These are phyloP conservation scores for Catharus fuscescens DNA, from an alignment of 2,113 vertebrate genomes.

Conservation along the genomic window DNA sequence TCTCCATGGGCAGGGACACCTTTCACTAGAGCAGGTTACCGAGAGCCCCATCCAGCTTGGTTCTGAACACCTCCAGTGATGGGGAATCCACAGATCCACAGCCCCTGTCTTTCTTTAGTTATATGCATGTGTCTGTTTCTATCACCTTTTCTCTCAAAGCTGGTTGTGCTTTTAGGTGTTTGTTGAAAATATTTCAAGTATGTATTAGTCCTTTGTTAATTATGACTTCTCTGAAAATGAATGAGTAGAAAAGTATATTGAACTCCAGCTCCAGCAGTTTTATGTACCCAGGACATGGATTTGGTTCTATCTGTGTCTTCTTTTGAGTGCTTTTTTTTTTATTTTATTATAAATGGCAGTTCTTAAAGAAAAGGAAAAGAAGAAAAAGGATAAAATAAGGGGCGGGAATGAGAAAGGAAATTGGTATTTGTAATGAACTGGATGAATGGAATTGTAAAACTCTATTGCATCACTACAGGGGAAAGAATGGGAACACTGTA, in stretches of 20 bases:
- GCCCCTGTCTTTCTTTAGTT: neutral
- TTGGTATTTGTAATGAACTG: neutral
- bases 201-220: neutral
- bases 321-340: neutral
- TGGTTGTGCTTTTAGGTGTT: neutral
- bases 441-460: neutral
- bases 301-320: neutral
- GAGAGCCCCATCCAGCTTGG: neutral
- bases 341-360: neutral
- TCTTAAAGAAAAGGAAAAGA: neutral
- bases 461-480: neutral
- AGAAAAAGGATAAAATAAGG: rapidly evolving
- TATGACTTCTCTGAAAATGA: neutral
- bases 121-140: neutral
- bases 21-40: neutral
- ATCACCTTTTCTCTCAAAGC: neutral
- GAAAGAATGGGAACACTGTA: neutral
- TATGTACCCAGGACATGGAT: neutral
- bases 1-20: neutral
- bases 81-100: neutral
- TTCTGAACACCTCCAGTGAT: neutral
- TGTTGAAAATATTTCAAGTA: neutral
- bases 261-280: neutral
- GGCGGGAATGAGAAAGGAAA: neutral
- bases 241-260: neutral